Base-by-base conservation (phyloP, 2,888 invertebrate species). In the Drosophila neotestacea region DNA sequence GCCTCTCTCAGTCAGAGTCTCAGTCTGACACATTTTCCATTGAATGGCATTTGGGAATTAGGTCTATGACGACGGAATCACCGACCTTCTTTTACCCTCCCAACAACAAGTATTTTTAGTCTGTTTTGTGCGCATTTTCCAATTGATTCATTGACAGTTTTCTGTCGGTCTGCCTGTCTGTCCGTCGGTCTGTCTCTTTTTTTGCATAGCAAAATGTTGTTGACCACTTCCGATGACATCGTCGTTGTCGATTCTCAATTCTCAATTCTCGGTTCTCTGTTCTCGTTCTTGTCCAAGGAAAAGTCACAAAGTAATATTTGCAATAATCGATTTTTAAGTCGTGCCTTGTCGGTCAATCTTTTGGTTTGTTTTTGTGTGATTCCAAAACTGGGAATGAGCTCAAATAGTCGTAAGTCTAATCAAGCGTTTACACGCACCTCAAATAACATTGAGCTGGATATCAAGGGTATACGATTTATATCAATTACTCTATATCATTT, bases 101-200 rank as follows among this genome's bases (percentile, higher is more conserved):
- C 16, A 59, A 42, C 70, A 59, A 64, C 27, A 47, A 38, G 61
- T 63, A 62, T 70, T 55, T 73, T 50, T 73, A 69, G 69, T 58
- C 22, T 52, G 46, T 46, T 59, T 61, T 44, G 66, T 44, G 56
- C 42, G 44, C 58, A 56, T 46, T 62, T 60, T 56, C 41, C 73
- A 77, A 74, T 81, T 79, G 79, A 77, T 81, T 74, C 81, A 81
- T 79, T 73, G 77, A 65, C 76, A 67, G 61, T 65, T 73, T 65
- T 38, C 30, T 60, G 36, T 36, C 13, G 4, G 41, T 30, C 36
- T 3, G 36, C 30, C 56, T 27, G 44, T n/a, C 36, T 11, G 4
- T 59, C 44, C 7, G 9, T 10, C 47, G 36, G 9, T 28, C 34
- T 22, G 11, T 27, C 44, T 42, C 22, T 22, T 22, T 22, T 22